phyloP scores from a whole-genome alignment of 2,113 vertebrate genomes.

The Thymallus thymallus region DNA sequence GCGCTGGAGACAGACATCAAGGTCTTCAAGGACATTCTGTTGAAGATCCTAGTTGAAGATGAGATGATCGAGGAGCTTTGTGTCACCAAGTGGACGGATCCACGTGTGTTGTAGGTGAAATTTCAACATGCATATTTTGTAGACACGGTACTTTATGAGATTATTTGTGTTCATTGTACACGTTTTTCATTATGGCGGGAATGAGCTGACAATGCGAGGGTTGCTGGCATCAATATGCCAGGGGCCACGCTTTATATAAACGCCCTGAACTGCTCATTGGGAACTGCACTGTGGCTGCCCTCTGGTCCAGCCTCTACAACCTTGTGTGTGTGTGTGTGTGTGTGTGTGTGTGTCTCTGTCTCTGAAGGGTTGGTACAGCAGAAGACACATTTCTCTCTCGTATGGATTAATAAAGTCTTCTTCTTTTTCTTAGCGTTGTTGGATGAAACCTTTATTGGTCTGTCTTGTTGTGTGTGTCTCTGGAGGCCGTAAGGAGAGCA shows the following conservation, averaged over 20 bases:
- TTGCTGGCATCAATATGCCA: no score
- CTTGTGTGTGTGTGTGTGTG: no score
- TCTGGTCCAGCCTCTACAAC: no score
- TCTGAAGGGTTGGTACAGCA: neutral
- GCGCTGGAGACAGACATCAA: conserved; percentile 96
- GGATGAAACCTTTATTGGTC: neutral
- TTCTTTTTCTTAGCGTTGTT: neutral
- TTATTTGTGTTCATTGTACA: neutral
- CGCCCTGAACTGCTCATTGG: no score
- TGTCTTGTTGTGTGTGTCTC: conserved; percentile 24
- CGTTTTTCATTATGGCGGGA: no score
- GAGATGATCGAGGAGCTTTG: conserved; percentile 94
- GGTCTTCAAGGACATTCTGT: conserved; percentile 90
- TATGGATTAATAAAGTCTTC: neutral
- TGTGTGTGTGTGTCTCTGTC: no score
- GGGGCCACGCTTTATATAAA: no score
- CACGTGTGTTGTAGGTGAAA: conserved; percentile 85
- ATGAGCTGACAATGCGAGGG: no score
- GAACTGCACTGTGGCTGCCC: no score
- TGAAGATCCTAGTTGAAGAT: conserved; percentile 94
- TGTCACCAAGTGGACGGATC: conserved; percentile 90
- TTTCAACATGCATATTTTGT: neutral
- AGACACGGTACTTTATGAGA: neutral
- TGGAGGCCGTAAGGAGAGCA: conserved; percentile 83
- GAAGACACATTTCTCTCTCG: neutral